A percentile compares a stretch with the other conserved stretches of the same genome.
Evolutionary conservation across 2,113 vertebrate genomes (phyloP).

Genomic region (Calyptomena viridis): DNA sequence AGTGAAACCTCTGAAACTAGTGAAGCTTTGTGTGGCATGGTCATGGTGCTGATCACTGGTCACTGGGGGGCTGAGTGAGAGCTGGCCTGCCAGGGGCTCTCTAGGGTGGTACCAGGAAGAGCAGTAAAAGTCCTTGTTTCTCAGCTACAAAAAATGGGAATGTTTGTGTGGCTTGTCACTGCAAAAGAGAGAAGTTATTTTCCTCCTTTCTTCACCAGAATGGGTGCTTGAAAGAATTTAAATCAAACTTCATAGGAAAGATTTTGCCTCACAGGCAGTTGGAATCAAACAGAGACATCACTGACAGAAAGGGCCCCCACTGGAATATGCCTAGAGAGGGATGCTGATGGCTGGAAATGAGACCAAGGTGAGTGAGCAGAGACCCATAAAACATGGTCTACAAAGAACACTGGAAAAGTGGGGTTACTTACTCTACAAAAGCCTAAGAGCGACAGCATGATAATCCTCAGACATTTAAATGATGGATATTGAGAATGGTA

Average conservation of each 20-base stretch:
- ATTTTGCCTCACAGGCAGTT: neutral
- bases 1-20: neutral
- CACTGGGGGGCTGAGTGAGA: neutral
- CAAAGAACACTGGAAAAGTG: neutral
- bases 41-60: no score
- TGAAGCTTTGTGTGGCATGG: neutral
- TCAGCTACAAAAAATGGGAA: neutral
- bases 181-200: neutral
- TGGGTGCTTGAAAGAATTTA: neutral
- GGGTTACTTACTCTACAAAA: neutral
- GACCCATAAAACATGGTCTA: neutral
- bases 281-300: neutral
- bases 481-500: neutral
- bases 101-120: neutral
- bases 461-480: neutral
- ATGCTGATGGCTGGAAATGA: neutral
- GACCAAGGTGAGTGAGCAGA: neutral
- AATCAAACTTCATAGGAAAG: neutral
- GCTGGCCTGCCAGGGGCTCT: neutral
- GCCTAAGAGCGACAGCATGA: neutral
- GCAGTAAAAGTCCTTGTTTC: neutral
- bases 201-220: neutral
- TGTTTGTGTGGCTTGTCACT: neutral
- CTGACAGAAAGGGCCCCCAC: neutral
- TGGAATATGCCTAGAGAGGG: neutral